phyloP scores from a whole-genome alignment of 2,797 vertebrate species.

The Enteromius treurensis region DNA sequence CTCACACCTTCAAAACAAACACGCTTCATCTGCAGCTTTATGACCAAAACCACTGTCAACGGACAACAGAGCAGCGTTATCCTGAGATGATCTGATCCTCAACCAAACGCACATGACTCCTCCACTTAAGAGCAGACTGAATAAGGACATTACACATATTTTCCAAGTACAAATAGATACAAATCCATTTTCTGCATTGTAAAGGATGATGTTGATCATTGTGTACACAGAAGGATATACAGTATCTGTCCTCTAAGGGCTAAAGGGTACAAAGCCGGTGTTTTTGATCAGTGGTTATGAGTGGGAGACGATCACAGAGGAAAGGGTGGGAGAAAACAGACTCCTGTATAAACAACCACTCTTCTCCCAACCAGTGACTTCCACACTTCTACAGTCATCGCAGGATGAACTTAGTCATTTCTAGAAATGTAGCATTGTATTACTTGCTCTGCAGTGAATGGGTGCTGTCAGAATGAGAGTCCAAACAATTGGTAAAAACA shows the following conservation, averaged over 20 bases:
- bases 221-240: not conserved
- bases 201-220: not conserved
- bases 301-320: slow-evolving; percentile 6
- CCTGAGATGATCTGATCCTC: slow-evolving; percentile 23
- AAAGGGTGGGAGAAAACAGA: slow-evolving; percentile 18
- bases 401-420: not conserved
- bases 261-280: not conserved
- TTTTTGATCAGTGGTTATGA: not conserved
- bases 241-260: not conserved
- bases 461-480: not conserved
- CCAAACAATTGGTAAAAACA: not conserved
- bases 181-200: not conserved
- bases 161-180: too few relatives aligned
- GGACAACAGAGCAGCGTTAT: slow-evolving; percentile 25
- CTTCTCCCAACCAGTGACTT: not conserved
- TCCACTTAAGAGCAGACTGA: not conserved
- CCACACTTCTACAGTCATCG: not conserved
- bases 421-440: not conserved
- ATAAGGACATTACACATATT: not conserved
- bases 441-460: not conserved
- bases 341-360: not conserved
- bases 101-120: slow-evolving; percentile 29
- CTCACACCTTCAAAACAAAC: slow-evolving; percentile 34
- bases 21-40: not conserved
- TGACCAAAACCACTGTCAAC: not conserved